Evolutionary conservation across 1,140 invertebrate species (phyloP), one percentile per base, ranked within the genome.

Genomic region (Camponotus vicinus): DNA sequence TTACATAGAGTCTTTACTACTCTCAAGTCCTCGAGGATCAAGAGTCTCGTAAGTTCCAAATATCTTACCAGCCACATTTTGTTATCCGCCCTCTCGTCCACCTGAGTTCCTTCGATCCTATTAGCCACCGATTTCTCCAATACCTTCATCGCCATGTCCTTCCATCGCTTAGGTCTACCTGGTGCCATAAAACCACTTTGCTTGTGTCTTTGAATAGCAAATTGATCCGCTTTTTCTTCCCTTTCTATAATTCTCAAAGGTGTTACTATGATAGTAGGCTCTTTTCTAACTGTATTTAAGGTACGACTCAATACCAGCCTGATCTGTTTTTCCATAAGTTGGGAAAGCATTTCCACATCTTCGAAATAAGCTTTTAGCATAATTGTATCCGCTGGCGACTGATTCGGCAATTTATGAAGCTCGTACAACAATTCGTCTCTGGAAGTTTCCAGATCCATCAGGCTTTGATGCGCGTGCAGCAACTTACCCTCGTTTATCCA

Each of bases 401-500:
- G 98, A 94, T 98, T 98, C 0, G 98, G 98, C 85, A 99, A 95
- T 93, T 99, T 99, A 93, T 99, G 98, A 13, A 99, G 95, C 93
- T 99, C 99, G 94, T 98, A 99, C 7, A 99, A 94, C 3, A 99
- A 95, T 95, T 99, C 99, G 95, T 99, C 99, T 84, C 99, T 95
- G 0, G 99, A 99, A 93, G 98, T 98, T 95, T 99, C 99, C 85
- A 99, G 96, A 94, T 99, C 99, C 92, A 98, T 98, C 37, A 99
- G 95, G 93, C 98, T 98, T 96, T 99, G 97, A 95, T 99, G 99
- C 13, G 99, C 98, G 94, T 98, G 97, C 0, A 99, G 94, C 13
- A 99, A 95, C 95, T 99, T 99, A 70, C 99, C 98, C 90, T 99
- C 99, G 88, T 97, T 97, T 85, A 99, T 99, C 95, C 98, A 98